These are phyloP conservation scores for Orthosia incerta DNA, from an alignment of 2,888 invertebrate genomes.

Conservation along the genomic window DNA sequence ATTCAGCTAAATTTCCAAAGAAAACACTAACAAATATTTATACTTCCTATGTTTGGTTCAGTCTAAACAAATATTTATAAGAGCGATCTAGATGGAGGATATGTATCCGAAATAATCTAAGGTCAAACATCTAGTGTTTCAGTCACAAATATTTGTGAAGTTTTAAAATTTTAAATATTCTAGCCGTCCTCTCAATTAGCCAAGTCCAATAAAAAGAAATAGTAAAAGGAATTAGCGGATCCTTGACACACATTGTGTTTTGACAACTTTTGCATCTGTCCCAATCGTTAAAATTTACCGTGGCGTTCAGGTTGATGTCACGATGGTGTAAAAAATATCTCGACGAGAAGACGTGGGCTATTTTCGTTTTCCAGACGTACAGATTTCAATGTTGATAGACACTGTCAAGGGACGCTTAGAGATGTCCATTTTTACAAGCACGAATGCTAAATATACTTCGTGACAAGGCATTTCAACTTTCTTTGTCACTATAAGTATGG, in stretches of 20 bases:
- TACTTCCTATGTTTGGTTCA: conserved; percentile 70
- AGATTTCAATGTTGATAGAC: conserved; percentile 67
- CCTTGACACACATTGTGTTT: conserved; percentile 81
- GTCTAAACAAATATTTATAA: conserved; percentile 70
- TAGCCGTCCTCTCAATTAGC: conserved; percentile 28
- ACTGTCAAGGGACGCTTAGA: conserved; percentile 51
- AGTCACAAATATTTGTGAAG: conserved; percentile 44
- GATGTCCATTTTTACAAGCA: conserved; percentile 38
- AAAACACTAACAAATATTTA: conserved; percentile 68
- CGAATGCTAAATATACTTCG: conserved; percentile 24
- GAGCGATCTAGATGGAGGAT: conserved; percentile 60
- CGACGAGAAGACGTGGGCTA: conserved; percentile 73
- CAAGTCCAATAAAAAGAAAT: conserved; percentile 58
- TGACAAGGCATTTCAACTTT: conserved; percentile 14
- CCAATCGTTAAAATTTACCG: conserved; percentile 74
- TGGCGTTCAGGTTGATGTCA: conserved; percentile 79
- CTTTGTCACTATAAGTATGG: neutral
- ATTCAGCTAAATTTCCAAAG: conserved; percentile 66
- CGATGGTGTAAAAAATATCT: conserved; percentile 75
- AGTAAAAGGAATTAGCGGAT: conserved; percentile 60
- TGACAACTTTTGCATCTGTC: conserved; percentile 75
- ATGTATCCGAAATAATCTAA: conserved; percentile 59
- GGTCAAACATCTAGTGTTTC: conserved; percentile 49
- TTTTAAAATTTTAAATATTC: conserved; percentile 40
- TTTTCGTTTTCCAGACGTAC: conserved; percentile 71